These are phyloP conservation scores for Hemicordylus capensis DNA, from an alignment of 2,113 vertebrate genomes.

Conservation along the genomic window DNA sequence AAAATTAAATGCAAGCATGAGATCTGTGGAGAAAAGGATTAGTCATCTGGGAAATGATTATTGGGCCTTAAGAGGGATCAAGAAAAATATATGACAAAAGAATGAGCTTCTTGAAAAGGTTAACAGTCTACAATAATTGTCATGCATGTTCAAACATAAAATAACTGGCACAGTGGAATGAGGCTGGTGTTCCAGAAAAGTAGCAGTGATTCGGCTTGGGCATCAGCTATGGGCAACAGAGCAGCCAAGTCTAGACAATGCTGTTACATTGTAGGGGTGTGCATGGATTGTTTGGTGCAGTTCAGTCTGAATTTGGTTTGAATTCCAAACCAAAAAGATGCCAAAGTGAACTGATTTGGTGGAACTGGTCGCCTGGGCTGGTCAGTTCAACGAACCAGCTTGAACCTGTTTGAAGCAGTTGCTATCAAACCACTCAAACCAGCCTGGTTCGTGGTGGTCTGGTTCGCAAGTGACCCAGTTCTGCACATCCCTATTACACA, in stretches of 20 bases:
- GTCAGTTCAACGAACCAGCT: too few relatives aligned
- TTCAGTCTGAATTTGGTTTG: too few relatives aligned
- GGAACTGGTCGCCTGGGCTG: too few relatives aligned
- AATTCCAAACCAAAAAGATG: too few relatives aligned
- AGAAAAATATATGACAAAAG: constrained; percentile 22
- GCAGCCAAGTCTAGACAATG: not conserved
- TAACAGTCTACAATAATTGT: constrained; percentile 10
- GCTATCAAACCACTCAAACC: too few relatives aligned
- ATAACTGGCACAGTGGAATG: constrained; percentile 13
- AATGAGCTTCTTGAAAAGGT: constrained; percentile 35
- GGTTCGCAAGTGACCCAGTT: too few relatives aligned
- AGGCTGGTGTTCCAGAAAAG: not conserved
- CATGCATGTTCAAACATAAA: constrained; percentile 1
- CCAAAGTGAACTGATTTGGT: too few relatives aligned
- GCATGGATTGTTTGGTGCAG: too few relatives aligned
- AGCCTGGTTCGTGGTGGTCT: too few relatives aligned
- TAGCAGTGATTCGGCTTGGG: not conserved
- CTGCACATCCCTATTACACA: too few relatives aligned
- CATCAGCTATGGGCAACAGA: not conserved
- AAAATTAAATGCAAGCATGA: constrained; percentile 42
- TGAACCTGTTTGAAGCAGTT: too few relatives aligned
- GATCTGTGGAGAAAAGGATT: constrained; percentile 11
- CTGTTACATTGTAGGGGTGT: not conserved
- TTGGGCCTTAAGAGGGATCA: constrained; percentile 23
- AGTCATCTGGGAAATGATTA: constrained; percentile 31